Percentiles rank a stretch among this genome's conserved stretches.
Evolutionary conservation across 92 coral and sea anemone species (phyloP).

Genomic region (Montipora capitata): DNA sequence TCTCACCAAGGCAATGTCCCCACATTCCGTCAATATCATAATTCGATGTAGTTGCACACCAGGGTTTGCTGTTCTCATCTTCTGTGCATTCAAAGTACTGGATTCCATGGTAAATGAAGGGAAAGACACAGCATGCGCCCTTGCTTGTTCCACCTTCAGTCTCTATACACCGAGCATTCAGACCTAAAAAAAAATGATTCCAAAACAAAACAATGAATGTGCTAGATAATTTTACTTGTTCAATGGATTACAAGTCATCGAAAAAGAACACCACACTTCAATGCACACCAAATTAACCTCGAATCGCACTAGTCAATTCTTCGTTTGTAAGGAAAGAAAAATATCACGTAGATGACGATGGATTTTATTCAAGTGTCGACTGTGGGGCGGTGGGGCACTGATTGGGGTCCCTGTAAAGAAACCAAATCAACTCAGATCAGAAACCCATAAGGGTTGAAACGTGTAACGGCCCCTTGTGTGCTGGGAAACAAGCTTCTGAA

Average conservation of each 20-base stretch:
- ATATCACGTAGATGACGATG: too few species aligned
- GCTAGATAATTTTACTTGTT: neutral
- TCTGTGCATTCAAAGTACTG: conserved; percentile 89
- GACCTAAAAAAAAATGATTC: conserved; percentile 37
- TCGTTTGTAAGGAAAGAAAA: too few species aligned
- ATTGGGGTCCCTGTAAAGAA: too few species aligned
- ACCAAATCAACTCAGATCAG: too few species aligned
- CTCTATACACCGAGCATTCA: conserved; percentile 88
- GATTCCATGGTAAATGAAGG: conserved; percentile 89
- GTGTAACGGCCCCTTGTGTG: too few species aligned
- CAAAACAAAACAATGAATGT: neutral
- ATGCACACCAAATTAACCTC: too few species aligned
- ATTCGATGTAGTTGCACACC: conserved; percentile 96
- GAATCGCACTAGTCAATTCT: too few species aligned
- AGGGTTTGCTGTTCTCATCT: conserved; percentile 85
- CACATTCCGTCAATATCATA: conserved; percentile 95
- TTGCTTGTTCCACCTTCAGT: conserved; percentile 85
- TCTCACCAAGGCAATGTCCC: conserved; percentile 95
- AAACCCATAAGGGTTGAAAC: too few species aligned
- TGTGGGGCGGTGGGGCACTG: too few species aligned
- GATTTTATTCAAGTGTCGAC: too few species aligned
- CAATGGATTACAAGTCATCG: neutral
- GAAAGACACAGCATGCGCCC: conserved; percentile 94
- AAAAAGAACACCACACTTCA: too few species aligned
- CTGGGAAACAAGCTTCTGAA: too few species aligned